Conservation (phyloP, 1,140 invertebrate species). For the Drosophila pseudoobscura region DNA sequence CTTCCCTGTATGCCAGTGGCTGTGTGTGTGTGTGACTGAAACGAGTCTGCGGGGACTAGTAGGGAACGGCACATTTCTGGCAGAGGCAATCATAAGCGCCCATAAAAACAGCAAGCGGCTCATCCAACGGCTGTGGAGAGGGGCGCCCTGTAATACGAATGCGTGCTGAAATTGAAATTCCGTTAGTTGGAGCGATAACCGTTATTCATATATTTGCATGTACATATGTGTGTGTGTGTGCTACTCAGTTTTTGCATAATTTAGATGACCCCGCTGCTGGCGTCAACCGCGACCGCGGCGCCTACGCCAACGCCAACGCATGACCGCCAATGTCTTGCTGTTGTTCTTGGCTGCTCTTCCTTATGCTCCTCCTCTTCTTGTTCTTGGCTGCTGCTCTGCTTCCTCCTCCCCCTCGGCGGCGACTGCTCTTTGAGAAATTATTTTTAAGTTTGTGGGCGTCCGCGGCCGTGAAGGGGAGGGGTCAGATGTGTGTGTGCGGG, state of each 20-base stretch:
- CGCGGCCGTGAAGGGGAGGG: slow-evolving; percentile 7
- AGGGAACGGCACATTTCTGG: slow-evolving; percentile 7
- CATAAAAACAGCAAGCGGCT: slow-evolving; percentile 51
- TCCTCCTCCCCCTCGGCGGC: slow-evolving; percentile 27
- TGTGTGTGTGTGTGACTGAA: slow-evolving; percentile 16
- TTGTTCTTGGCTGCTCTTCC: slow-evolving; percentile 24
- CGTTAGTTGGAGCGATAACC: slow-evolving; percentile 39
- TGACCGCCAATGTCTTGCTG: slow-evolving; percentile 61
- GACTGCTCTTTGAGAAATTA: slow-evolving; percentile 70
- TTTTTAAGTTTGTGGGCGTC: slow-evolving; percentile 75
- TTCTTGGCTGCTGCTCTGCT: slow-evolving; percentile 31
- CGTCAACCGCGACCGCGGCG: slow-evolving; percentile 23
- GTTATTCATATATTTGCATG: slow-evolving; percentile 24
- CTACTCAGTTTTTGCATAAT: slow-evolving; percentile 66
- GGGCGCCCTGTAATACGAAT: slow-evolving; percentile 5
- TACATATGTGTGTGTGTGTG: slow-evolving; percentile 5
- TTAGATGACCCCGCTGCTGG: slow-evolving; percentile 49
- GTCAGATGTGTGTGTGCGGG: slow-evolving; percentile 6
- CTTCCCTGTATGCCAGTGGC: slow-evolving; percentile 1
- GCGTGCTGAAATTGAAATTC: slow-evolving; percentile 55
- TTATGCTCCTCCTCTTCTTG: slow-evolving; percentile 8
- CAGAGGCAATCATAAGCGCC: slow-evolving; percentile 44
- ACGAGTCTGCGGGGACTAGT: slow-evolving; percentile 26
- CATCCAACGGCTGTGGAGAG: not conserved
- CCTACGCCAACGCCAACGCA: slow-evolving; percentile 54